phyloP scores from a whole-genome alignment of 2,113 vertebrate genomes.

The human region GRCh38 chr3:85316501-85317000 shows the following conservation, averaged over 20 bases:
- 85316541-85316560: conserved; percentile 66
- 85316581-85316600: conserved; percentile 46
- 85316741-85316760: neutral
- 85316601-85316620: conserved; percentile 42
- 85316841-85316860: neutral
- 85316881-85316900: neutral
- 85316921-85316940: neutral
- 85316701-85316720: neutral
- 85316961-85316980: neutral
- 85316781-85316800: neutral
- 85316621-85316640: conserved; percentile 16
- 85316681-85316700: neutral
- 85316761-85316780: neutral
- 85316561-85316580: conserved; percentile 55
- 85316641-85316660: conserved; percentile 39
- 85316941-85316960: neutral
- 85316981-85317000: neutral
- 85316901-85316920: neutral
- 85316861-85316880: neutral
- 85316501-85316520: conserved; percentile 74
- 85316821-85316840: neutral
- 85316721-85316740: neutral
- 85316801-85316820: neutral
- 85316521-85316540: conserved; percentile 65
- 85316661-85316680: neutral